These are phyloP conservation scores for Daubentonia madagascariensis DNA, from an alignment of 2,113 vertebrate genomes.

Conservation along the genomic window DNA sequence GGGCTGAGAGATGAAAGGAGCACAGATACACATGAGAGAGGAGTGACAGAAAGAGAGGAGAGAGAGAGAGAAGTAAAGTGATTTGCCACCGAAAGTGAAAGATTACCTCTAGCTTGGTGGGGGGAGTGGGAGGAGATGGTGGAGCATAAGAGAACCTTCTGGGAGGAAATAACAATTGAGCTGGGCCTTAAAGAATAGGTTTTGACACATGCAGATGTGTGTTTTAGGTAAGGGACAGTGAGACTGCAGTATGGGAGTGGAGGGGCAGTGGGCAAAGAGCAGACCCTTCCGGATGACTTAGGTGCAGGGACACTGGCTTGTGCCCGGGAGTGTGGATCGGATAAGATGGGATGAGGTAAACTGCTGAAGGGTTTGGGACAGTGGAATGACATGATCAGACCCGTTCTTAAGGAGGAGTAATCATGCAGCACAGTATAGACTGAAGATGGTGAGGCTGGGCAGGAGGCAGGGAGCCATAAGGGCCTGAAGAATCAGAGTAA, in stretches of 20 bases:
- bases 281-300: not conserved
- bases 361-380: not conserved
- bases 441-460: not conserved
- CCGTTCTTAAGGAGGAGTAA: not conserved
- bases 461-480: not conserved
- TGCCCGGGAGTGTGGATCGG: not conserved
- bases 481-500: not conserved
- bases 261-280: not conserved
- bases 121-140: no score
- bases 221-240: not conserved
- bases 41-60: no score
- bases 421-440: rapidly evolving
- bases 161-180: not conserved
- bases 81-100: not conserved
- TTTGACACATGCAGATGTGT: not conserved
- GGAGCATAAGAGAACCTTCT: not conserved
- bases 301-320: not conserved
- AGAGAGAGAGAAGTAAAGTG: no score
- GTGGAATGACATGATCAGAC: not conserved
- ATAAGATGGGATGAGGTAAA: not conserved
- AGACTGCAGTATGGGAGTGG: rapidly evolving
- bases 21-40: not conserved
- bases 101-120: not conserved
- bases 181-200: not conserved
- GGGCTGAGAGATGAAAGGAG: not conserved